A percentile compares a stretch with the other conserved stretches of the same genome.
Evolutionary conservation across 2,888 invertebrate species (phyloP).

Genomic region (Halictus quadricinctus): DNA sequence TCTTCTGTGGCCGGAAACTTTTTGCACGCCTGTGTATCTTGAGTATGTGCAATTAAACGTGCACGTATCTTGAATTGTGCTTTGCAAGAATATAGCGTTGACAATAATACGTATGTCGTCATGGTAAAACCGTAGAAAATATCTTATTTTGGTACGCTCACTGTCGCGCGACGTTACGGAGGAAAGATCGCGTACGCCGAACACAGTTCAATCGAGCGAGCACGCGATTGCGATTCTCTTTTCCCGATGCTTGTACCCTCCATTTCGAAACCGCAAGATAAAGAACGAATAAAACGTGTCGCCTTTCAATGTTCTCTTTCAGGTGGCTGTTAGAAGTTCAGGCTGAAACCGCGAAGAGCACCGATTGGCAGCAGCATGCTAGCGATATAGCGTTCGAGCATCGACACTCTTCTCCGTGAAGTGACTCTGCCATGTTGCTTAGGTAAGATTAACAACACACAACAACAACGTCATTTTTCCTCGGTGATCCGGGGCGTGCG

Average conservation of each 20-base stretch:
- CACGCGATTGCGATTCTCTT: not conserved
- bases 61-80: no score
- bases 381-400: constrained; percentile 77
- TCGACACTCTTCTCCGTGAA: constrained; percentile 78
- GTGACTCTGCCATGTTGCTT: constrained; percentile 80
- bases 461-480: not conserved
- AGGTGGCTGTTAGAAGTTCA: constrained; percentile 79
- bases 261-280: constrained; percentile 3
- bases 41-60: not conserved
- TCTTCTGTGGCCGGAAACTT: not conserved
- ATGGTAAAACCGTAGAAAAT: no score
- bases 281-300: constrained; percentile 16
- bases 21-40: not conserved
- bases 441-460: constrained; percentile 72
- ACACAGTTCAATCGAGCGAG: not conserved
- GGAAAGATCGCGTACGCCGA: not conserved
- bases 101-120: no score
- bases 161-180: not conserved
- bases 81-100: no score
- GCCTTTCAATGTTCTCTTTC: constrained; percentile 50
- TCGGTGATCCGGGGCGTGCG: not conserved
- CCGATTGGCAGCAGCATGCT: constrained; percentile 77
- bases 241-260: not conserved
- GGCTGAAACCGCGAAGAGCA: constrained; percentile 75
- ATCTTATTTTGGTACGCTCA: not conserved